Conservation (phyloP, 2,797 vertebrate genomes). For the Crenuchus spilurus region DNA sequence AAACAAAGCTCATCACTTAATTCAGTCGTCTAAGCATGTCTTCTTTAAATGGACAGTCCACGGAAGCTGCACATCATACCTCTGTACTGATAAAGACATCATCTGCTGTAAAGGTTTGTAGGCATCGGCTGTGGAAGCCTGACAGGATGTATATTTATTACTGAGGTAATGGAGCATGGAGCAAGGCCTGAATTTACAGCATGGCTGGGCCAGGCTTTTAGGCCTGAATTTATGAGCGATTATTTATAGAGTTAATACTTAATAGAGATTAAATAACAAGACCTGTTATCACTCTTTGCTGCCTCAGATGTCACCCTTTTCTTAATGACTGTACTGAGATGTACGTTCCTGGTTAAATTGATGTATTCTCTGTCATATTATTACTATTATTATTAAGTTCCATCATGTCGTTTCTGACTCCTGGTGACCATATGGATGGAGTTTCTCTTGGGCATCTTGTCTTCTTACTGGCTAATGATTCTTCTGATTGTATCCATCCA, state of each 20-base stretch:
- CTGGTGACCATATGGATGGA: no score
- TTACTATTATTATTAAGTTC: no score
- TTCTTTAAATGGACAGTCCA: neutral
- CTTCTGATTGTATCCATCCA: no score
- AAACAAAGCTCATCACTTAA: no score
- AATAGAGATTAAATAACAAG: neutral
- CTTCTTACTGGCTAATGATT: no score
- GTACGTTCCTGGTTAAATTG: neutral
- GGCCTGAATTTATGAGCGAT: neutral
- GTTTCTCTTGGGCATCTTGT: no score
- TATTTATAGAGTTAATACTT: conserved; percentile 5
- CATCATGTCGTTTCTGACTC: no score
- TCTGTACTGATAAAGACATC: conserved; percentile 30
- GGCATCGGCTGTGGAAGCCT: conserved; percentile 15
- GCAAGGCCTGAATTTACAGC: conserved; percentile 49
- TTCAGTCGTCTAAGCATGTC: neutral
- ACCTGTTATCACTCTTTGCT: neutral
- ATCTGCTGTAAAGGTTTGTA: conserved; percentile 28
- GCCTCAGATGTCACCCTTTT: neutral
- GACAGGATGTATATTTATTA: conserved; percentile 46
- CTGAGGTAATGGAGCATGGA: conserved; percentile 45
- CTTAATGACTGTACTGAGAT: neutral
- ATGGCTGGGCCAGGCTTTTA: conserved; percentile 14
- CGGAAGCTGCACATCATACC: conserved; percentile 2
- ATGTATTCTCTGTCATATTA: no score